Base-by-base conservation (phyloP, 2,888 invertebrate genomes). In the Mycalesis mineus region DNA sequence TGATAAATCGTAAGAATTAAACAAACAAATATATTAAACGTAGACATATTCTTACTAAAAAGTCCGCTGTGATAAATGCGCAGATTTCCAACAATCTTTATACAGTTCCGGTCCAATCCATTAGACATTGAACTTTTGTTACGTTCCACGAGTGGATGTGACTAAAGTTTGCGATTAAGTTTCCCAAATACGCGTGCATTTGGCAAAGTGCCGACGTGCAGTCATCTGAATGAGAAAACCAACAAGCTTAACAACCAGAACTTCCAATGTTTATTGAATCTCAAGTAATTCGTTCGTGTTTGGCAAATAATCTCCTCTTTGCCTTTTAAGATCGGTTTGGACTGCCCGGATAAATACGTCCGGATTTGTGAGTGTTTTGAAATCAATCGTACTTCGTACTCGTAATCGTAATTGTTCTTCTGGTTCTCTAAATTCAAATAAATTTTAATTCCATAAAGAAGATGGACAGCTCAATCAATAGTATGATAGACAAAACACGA, bases 141-240 rank as follows among this genome's bases (percentile, higher is more conserved):
- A 37, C 33, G 31, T 55, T 36, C 45, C 41, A 28, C 45, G 28
- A 44, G 51, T 17, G 58, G 42, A 42, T 55, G 48, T 55, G 45
- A 52, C 47, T 50, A 57, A 59, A 60, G 54, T 62, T 63, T 65
- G 64, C 65, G 68, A 75, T 74, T 70, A 72, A 72, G 70, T 70
- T 73, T 62, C 63, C 63, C 65, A 65, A 74, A 68, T 68, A 64
- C 68, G 62, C 60, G 63, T 62, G 52, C 57, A 68, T 68, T 74
- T 77, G 73, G 74, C 74, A 68, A 58, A 53, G 47, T 68, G 74
- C 73, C 75, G 65, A 61, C 48, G 52, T 58, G 56, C 55, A 60
- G 31, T 37, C 55, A 49, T 49, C 40, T 15, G 55, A 39, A 50
- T 42, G 31, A 33, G 53, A 56, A 52, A 49, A 45, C 39, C 22